These are phyloP conservation scores for Pithecia hirsuta DNA, from an alignment of 2,797 vertebrate species.

Conservation along the genomic window DNA sequence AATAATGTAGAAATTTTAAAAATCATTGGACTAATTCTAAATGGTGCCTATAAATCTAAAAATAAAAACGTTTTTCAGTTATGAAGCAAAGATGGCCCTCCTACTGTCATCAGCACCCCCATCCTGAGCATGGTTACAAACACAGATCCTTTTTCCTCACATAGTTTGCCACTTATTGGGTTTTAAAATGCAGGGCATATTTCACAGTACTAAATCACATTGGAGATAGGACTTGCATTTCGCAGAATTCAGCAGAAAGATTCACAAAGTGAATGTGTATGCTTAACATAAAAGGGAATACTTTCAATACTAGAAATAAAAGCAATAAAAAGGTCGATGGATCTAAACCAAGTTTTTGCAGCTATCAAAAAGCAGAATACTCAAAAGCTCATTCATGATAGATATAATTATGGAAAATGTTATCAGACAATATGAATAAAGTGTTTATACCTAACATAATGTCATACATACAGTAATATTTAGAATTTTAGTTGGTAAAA, in stretches of 20 bases:
- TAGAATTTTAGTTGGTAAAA: background rate
- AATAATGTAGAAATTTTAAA: conserved; percentile 11
- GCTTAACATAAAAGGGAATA: conserved; percentile 32
- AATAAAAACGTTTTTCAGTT: conserved; percentile 34
- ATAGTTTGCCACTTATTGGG: background rate
- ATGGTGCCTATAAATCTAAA: conserved; percentile 12
- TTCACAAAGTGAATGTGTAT: conserved; percentile 37
- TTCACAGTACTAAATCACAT: background rate
- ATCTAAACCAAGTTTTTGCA: conserved; percentile 39
- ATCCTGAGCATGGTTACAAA: background rate
- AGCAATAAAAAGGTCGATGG: background rate
- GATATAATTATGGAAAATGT: background rate
- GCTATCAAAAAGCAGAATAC: conserved; percentile 16
- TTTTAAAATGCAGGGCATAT: background rate
- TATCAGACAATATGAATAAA: conserved; percentile 20
- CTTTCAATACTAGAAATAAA: conserved; percentile 32
- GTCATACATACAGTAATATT: background rate
- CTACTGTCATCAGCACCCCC: background rate
- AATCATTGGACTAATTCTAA: conserved; percentile 6
- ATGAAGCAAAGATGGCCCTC: background rate
- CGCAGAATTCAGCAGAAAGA: conserved; percentile 31
- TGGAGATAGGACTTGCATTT: background rate
- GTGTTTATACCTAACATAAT: background rate
- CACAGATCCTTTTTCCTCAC: background rate
- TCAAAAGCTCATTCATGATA: background rate